Base-by-base conservation (phyloP, 2,888 invertebrate species). In the Melikaiella ostensackeni region DNA sequence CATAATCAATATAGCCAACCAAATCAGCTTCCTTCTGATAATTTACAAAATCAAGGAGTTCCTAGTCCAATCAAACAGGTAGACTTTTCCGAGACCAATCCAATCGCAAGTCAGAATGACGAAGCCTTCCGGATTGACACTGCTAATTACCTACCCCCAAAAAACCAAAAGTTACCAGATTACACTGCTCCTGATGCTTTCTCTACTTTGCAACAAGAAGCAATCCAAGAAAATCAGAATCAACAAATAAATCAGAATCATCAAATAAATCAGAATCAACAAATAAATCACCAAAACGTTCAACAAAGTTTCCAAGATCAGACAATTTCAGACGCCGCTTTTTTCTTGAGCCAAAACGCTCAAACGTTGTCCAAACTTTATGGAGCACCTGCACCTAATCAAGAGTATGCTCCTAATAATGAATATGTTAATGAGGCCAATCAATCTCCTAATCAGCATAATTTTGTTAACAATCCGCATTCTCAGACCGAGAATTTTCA, bases 111-210 rank as follows among this genome's bases (percentile, higher is more conserved):
- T 78, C 91, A 91, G 77, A 91, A 91, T 75, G 84, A 84, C 35
- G 84, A 86, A 76, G 90, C 91, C 0, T 91, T 91, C 61, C 88
- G 88, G 27, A 80, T 83, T 3, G 84, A 90, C 63, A 86, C 87
- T 0, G 90, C 91, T 0, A 88, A 89, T 74, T 91, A 91, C 79
- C 82, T 91, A 38, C 91, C 91, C 24, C 91, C 91, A 16, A 84
- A 82, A 46, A 91, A 91, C 81, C 91, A 91, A 61, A 88, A 87
- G 59, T 78, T 90, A 4, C 91, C 91, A 0, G 62, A 46, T 1
- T 83, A 85, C 63, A 46, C 84, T 50, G 0, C 75, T 3, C 63
- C 76, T 27, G 38, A 50, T 57, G 57, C 61, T 33, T 78, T 81
- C 79, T 66, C 74, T 24, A 3, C 77, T 74, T 61, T 78, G 74